Percentiles rank a stretch among this genome's conserved stretches.
Evolutionary conservation across 2,888 invertebrate species (phyloP).

Genomic region (Ligdia adustata): DNA sequence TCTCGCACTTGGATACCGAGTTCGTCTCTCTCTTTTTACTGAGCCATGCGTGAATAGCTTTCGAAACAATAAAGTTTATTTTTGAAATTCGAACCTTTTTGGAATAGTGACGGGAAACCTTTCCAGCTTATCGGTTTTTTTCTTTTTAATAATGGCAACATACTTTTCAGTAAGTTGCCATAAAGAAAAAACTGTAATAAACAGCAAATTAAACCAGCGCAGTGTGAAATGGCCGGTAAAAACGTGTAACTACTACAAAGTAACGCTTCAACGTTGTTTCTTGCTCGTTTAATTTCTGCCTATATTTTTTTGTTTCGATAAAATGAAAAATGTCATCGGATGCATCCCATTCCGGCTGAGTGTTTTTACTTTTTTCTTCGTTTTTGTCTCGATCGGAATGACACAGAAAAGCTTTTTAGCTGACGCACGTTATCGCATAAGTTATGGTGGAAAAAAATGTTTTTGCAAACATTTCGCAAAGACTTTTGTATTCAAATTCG

Average conservation of each 20-base stretch:
- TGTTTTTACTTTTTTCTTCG: conserved; percentile 52
- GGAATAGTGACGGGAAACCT: conserved; percentile 40
- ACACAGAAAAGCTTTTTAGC: conserved; percentile 83
- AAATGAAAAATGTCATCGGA: conserved; percentile 71
- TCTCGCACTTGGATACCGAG: conserved; percentile 39
- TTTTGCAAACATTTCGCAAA: conserved; percentile 48
- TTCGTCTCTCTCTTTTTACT: conserved; percentile 46
- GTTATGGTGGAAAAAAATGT: conserved; percentile 58
- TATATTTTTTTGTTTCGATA: conserved; percentile 56
- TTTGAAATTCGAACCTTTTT: conserved; percentile 64
- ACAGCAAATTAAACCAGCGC: conserved; percentile 11
- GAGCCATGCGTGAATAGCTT: conserved; percentile 66
- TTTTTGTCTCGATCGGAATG: conserved; percentile 54
- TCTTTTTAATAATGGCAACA: conserved; percentile 1
- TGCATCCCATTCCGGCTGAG: conserved; percentile 58
- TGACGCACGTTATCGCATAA: conserved; percentile 70
- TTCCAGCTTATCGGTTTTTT: conserved; percentile 20
- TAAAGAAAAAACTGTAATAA: conserved; percentile 17
- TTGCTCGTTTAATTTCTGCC: conserved; percentile 45
- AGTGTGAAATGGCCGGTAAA: conserved; percentile 36
- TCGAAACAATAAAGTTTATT: conserved; percentile 73
- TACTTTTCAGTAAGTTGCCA: not conserved
- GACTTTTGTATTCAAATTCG: conserved; percentile 70
- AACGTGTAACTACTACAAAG: conserved; percentile 27
- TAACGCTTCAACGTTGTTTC: conserved; percentile 43